A percentile compares a stretch with the other conserved stretches of the same genome.
Evolutionary conservation across 2,113 vertebrate genomes (phyloP).

Genomic region (Myxocyprinus asiaticus): DNA sequence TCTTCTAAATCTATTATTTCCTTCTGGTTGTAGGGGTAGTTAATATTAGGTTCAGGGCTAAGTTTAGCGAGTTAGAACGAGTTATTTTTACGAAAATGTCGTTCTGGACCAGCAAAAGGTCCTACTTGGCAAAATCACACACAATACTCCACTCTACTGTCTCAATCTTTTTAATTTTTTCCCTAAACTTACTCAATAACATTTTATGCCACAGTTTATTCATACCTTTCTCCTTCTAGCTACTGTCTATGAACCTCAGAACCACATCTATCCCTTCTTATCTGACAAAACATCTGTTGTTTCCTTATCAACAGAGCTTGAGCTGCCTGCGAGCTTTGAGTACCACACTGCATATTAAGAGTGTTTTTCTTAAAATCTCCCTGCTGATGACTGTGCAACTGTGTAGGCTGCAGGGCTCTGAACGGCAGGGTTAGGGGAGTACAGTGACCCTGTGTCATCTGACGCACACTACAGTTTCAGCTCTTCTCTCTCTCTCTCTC

Average conservation of each 20-base stretch:
- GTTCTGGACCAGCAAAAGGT: too few species aligned
- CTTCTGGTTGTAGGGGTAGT: too few species aligned
- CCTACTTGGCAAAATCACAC: too few species aligned
- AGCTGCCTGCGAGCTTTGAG: conserved; percentile 25
- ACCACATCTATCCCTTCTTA: neutral
- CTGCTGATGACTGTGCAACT: neutral
- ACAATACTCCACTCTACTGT: too few species aligned
- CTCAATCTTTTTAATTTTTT: too few species aligned
- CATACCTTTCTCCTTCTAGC: neutral
- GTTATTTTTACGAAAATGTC: too few species aligned
- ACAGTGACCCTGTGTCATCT: conserved; percentile 26
- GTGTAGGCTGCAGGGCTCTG: neutral
- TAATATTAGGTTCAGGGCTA: too few species aligned
- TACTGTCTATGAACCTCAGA: neutral
- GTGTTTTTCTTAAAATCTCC: conserved; percentile 3
- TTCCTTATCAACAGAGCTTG: conserved; percentile 13
- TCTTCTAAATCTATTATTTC: too few species aligned
- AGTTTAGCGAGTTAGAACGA: too few species aligned
- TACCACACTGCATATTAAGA: neutral
- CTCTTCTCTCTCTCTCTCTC: conserved; percentile 1
- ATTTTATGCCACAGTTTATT: neutral
- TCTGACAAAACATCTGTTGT: conserved; percentile 4
- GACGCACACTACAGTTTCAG: neutral
- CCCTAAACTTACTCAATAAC: neutral
- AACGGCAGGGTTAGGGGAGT: conserved; percentile 9